phyloP scores from a whole-genome alignment of 2,113 vertebrate species.

The Dicentrarchus labrax region DNA sequence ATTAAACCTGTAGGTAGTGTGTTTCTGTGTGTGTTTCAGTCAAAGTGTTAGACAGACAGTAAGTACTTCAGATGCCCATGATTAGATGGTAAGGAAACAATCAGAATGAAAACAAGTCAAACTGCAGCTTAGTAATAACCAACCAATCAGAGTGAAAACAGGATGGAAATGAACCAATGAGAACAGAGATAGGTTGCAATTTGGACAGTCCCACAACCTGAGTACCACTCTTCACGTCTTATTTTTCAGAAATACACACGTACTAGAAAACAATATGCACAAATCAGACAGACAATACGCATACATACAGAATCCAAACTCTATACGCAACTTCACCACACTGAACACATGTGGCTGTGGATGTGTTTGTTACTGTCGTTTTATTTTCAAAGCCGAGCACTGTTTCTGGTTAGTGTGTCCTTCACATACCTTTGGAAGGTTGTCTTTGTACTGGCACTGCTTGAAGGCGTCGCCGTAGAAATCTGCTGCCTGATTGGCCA shows the following conservation, averaged over 20 bases:
- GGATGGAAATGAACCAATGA: conserved; percentile 67
- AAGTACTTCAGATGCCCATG: conserved; percentile 13
- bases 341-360: not conserved
- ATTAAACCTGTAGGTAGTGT: not conserved
- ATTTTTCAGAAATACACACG: conserved; percentile 26
- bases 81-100: conserved; percentile 41
- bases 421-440: conserved; percentile 94
- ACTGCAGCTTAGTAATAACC: conserved; percentile 42
- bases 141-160: conserved; percentile 56
- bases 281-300: conserved; percentile 32
- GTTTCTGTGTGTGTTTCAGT: conserved; percentile 8
- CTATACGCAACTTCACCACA: conserved; percentile 9
- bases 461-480: conserved; percentile 98
- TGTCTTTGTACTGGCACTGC: conserved; percentile 98
- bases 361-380: not conserved
- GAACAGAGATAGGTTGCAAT: conserved; percentile 43
- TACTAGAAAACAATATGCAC: conserved; percentile 26
- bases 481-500: conserved; percentile 98
- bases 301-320: conserved; percentile 25
- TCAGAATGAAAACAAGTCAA: conserved; percentile 45
- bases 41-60: conserved; percentile 22
- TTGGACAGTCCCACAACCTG: conserved; percentile 52
- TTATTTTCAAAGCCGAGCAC: not conserved
- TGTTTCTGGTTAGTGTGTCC: not conserved
- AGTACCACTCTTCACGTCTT: conserved; percentile 8